Percentiles rank a stretch among this genome's conserved stretches.
phyloP scores from a whole-genome alignment of 2,113 vertebrate species.

The Syrmaticus mikado region DNA sequence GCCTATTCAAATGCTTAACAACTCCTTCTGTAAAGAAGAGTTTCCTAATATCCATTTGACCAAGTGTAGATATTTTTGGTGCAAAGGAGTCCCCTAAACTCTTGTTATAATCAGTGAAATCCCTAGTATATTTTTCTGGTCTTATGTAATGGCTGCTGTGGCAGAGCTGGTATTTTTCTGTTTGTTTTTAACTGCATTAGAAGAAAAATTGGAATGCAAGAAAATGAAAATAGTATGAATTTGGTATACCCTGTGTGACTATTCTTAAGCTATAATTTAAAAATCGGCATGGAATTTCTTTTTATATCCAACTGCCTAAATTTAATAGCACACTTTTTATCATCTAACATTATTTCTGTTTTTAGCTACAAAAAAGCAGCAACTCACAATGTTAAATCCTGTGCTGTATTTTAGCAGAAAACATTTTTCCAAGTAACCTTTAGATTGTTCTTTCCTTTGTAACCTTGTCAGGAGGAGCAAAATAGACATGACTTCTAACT shows the following conservation, averaged over 20 bases:
- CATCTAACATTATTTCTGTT: neutral
- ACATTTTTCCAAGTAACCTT: neutral
- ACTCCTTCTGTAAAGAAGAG: too few species aligned
- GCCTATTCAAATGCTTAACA: too few species aligned
- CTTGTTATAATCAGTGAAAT: neutral
- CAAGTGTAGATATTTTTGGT: neutral
- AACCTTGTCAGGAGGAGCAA: neutral
- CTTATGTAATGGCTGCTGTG: neutral
- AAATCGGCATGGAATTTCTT: neutral
- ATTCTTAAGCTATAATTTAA: neutral
- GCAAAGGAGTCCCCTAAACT: neutral
- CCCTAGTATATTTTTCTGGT: neutral
- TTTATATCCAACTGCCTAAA: neutral
- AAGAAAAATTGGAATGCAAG: neutral
- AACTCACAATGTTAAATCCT: neutral
- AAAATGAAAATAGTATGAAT: neutral
- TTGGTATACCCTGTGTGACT: neutral
- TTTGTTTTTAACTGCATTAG: neutral
- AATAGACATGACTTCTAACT: neutral
- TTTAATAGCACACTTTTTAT: neutral
- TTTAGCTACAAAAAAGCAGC: neutral
- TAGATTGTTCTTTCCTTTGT: neutral
- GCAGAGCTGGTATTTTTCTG: fast-evolving
- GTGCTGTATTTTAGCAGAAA: neutral
- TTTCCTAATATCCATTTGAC: neutral